A percentile compares a stretch with the other conserved stretches of the same genome.
Evolutionary conservation across 2,797 vertebrate species (phyloP).

Genomic region (Notolabrus celidotus): DNA sequence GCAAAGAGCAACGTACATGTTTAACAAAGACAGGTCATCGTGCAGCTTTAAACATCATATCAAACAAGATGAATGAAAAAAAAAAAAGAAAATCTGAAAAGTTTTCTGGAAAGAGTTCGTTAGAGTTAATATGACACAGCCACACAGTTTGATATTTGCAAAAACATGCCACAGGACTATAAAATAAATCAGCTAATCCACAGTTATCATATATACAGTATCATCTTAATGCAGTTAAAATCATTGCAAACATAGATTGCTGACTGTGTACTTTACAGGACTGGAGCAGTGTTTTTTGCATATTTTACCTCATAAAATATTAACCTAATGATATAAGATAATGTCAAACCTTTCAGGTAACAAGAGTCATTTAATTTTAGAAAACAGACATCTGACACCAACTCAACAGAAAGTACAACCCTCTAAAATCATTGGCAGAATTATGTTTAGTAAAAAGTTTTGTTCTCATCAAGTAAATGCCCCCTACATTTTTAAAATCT

Average conservation of each 20-base stretch:
- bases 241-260: not conserved
- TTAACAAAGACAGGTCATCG: constrained; percentile 82
- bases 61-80: constrained; percentile 43
- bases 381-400: not conserved
- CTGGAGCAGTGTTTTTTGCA: constrained; percentile 47
- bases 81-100: constrained; percentile 11
- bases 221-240: not conserved
- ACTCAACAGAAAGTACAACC: not conserved
- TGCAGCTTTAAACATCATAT: constrained; percentile 69
- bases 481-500: not conserved
- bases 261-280: constrained; percentile 11
- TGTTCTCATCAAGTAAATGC: not conserved
- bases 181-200: not conserved
- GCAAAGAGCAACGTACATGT: constrained; percentile 92
- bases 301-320: constrained; percentile 30
- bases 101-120: constrained; percentile 40
- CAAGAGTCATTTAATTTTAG: not conserved
- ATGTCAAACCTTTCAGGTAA: not conserved
- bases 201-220: not conserved
- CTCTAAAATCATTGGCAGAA: not conserved
- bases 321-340: not conserved
- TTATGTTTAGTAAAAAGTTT: not conserved
- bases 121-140: constrained; percentile 22
- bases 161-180: not conserved
- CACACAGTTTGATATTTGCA: not conserved